Evolutionary conservation across 2,113 vertebrate species (phyloP).

Genomic region (Camelus bactrianus): DNA sequence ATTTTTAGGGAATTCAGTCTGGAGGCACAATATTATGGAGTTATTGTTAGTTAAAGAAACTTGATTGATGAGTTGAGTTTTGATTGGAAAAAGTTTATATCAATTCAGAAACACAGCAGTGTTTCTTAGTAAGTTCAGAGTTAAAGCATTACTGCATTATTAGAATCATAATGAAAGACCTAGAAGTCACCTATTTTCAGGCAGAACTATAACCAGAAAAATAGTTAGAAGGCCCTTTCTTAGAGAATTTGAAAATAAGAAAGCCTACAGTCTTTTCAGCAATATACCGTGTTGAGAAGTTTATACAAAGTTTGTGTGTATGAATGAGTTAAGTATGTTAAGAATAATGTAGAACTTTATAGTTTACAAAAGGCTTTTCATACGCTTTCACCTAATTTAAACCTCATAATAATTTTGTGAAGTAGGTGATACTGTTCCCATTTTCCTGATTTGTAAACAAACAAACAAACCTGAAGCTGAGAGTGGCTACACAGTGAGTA

Average conservation of each 20-base stretch:
- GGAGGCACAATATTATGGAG: not conserved
- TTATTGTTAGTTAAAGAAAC: constrained; percentile 9
- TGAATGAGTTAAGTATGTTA: constrained; percentile 50
- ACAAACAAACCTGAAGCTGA: not conserved
- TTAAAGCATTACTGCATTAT: not conserved
- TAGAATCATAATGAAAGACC: constrained; percentile 32
- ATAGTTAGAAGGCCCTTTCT: constrained; percentile 28
- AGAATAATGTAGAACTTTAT: not conserved
- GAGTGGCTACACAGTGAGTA: not conserved
- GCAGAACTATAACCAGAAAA: not conserved
- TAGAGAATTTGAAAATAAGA: constrained; percentile 32
- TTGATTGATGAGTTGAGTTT: constrained; percentile 27
- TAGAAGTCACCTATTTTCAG: not conserved
- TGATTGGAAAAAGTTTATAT: constrained; percentile 50
- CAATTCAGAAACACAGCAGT: constrained; percentile 14
- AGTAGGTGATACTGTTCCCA: not conserved
- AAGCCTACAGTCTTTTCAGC: not conserved
- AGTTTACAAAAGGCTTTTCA: constrained; percentile 44
- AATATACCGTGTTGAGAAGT: not conserved
- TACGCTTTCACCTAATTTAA: constrained; percentile 18
- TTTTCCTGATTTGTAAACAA: constrained; percentile 51
- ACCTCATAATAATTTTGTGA: not conserved
- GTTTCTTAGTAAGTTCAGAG: constrained; percentile 39
- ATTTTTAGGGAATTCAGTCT: constrained; percentile 23
- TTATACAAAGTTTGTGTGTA: constrained; percentile 31